Percentiles rank a stretch among this genome's conserved stretches.
phyloP scores from a whole-genome alignment of 2,888 invertebrate species.

The Scaptodrosophila latifasciaeformis region DNA sequence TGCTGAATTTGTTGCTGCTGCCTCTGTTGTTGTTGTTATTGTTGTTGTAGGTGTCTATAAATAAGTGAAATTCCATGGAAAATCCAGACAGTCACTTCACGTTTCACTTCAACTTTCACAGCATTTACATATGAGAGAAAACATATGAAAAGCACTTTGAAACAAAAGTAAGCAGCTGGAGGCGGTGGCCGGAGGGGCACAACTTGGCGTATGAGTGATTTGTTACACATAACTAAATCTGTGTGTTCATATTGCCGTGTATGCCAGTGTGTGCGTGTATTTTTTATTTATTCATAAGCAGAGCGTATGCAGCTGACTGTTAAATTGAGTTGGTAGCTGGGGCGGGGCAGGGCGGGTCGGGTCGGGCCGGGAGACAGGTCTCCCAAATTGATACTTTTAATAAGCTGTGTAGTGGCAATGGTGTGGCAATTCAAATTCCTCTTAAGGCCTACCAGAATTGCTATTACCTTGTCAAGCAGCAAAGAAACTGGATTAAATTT shows the following conservation, averaged over 20 bases:
- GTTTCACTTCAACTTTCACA: constrained; percentile 29
- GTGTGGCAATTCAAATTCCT: too few relatives aligned
- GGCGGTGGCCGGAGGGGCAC: constrained; percentile 14
- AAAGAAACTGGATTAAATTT: too few relatives aligned
- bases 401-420: too few relatives aligned
- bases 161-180: not conserved
- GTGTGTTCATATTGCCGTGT: constrained; percentile 23
- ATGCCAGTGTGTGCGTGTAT: constrained; percentile 15
- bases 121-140: constrained; percentile 7
- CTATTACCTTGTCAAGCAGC: too few relatives aligned
- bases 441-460: too few relatives aligned
- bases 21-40: not conserved
- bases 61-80: constrained; percentile 34
- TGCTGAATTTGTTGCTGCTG: constrained; percentile 24
- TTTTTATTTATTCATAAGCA: constrained; percentile 55
- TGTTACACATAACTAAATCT: constrained; percentile 41
- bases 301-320: too few relatives aligned
- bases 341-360: too few relatives aligned
- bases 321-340: too few relatives aligned
- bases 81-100: constrained; percentile 45
- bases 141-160: not conserved
- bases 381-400: too few relatives aligned
- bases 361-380: too few relatives aligned
- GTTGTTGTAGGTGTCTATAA: constrained; percentile 21
- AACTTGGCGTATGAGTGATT: constrained; percentile 46